Conservation (phyloP, 2,113 vertebrate species). For the Danio rerio region DNA sequence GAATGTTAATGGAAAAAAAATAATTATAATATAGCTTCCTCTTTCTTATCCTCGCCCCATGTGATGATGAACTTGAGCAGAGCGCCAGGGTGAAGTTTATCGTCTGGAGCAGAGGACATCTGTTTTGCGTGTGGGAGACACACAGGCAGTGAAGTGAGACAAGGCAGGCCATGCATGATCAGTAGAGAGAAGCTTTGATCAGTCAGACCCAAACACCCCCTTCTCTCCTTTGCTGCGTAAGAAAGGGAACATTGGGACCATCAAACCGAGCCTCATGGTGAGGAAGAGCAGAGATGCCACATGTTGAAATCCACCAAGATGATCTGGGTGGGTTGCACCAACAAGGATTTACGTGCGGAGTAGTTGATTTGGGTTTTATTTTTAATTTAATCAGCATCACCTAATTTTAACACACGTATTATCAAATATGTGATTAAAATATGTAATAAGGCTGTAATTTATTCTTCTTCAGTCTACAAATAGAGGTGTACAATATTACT, state of each 20-base stretch:
- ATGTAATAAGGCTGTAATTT: too few relatives aligned
- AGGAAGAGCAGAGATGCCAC: slow-evolving; percentile 42
- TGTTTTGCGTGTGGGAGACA: slow-evolving; percentile 59
- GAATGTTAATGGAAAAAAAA: neutral
- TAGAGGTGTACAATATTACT: too few relatives aligned
- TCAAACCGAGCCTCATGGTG: slow-evolving; percentile 54
- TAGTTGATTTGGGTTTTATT: too few relatives aligned
- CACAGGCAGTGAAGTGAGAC: slow-evolving; percentile 48
- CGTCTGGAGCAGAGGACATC: slow-evolving; percentile 53
- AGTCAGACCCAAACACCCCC: slow-evolving; percentile 10
- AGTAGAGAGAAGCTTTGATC: slow-evolving; percentile 60
- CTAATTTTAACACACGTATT: too few relatives aligned
- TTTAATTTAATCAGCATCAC: too few relatives aligned
- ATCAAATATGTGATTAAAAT: too few relatives aligned
- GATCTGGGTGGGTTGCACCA: neutral
- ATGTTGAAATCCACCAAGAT: slow-evolving; percentile 14
- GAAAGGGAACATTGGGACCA: slow-evolving; percentile 42
- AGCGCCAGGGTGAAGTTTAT: slow-evolving; percentile 51
- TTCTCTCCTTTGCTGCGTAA: slow-evolving; percentile 18
- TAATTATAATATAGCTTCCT: slow-evolving; percentile 19
- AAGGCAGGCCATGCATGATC: slow-evolving; percentile 58
- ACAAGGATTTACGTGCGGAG: too few relatives aligned
- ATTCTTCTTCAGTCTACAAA: too few relatives aligned
- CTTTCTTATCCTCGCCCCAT: slow-evolving; percentile 4
- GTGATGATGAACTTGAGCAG: slow-evolving; percentile 45